phyloP scores from a whole-genome alignment of 2,797 vertebrate species.

The Acanthurus tractus region DNA sequence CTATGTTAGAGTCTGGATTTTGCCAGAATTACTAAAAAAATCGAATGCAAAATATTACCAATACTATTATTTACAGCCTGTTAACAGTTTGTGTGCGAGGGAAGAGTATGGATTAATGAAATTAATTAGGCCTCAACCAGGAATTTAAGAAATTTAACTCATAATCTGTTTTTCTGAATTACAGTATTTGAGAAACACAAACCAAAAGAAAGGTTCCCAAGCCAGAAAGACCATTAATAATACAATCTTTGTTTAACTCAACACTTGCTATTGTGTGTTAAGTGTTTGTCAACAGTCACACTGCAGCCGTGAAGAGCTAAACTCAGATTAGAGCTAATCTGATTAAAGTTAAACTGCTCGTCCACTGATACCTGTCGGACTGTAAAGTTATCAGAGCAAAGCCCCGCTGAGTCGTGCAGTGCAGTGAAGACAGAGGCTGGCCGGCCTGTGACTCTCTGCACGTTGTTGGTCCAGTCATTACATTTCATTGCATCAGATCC shows the following conservation, averaged over 20 bases:
- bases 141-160: background rate
- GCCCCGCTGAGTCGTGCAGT: constrained; percentile 36
- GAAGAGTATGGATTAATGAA: background rate
- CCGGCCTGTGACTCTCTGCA: constrained; percentile 18
- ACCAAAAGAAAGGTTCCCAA: background rate
- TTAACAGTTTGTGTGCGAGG: background rate
- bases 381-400: constrained; percentile 66
- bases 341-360: constrained; percentile 77
- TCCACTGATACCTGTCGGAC: constrained; percentile 75
- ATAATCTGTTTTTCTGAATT: constrained; percentile 5
- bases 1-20: background rate
- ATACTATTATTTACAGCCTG: background rate
- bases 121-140: background rate
- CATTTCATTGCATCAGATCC: constrained; percentile 74
- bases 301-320: constrained; percentile 57
- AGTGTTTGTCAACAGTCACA: constrained; percentile 39
- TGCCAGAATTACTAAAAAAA: background rate
- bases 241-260: constrained; percentile 3
- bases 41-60: background rate
- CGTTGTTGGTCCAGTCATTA: constrained; percentile 60
- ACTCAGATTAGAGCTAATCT: constrained; percentile 76
- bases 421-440: constrained; percentile 34
- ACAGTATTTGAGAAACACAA: background rate
- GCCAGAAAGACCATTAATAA: background rate
- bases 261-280: background rate